Conservation (phyloP, 2,113 vertebrate genomes). For the Microcebus jonahi region DNA sequence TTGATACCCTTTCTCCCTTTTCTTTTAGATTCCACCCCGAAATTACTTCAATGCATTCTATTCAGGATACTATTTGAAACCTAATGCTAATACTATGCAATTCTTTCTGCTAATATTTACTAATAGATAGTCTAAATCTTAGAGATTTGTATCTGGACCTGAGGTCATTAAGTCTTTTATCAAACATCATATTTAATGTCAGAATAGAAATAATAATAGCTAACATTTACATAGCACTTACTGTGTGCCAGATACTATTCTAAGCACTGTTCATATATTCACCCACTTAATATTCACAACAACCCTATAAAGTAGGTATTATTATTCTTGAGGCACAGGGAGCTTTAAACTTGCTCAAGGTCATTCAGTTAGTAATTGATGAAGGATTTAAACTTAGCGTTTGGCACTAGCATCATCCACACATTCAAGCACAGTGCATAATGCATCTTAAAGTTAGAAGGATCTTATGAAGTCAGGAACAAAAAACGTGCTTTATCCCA, state of each 20-base stretch:
- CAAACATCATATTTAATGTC: not conserved
- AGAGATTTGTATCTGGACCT: not conserved
- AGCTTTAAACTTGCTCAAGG: not conserved
- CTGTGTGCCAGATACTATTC: not conserved
- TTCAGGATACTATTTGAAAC: not conserved
- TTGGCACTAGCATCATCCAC: not conserved
- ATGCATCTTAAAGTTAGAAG: not conserved
- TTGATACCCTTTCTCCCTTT: not conserved
- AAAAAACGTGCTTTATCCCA: not conserved
- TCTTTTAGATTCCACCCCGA: not conserved
- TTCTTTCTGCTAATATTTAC: not conserved
- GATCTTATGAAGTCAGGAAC: not conserved
- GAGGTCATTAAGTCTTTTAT: not conserved
- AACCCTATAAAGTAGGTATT: not conserved
- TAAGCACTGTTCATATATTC: not conserved
- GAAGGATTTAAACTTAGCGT: not conserved
- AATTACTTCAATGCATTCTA: not conserved
- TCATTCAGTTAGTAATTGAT: not conserved
- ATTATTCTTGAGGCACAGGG: not conserved
- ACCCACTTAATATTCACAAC: not conserved
- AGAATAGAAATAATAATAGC: not conserved
- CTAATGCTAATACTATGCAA: not conserved
- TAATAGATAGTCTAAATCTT: not conserved
- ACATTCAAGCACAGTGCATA: not conserved
- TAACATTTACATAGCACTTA: not conserved